Percentiles rank a stretch among this genome's conserved stretches.
Evolutionary conservation across 2,113 vertebrate genomes (phyloP).

Genomic region (Tupaia tana): DNA sequence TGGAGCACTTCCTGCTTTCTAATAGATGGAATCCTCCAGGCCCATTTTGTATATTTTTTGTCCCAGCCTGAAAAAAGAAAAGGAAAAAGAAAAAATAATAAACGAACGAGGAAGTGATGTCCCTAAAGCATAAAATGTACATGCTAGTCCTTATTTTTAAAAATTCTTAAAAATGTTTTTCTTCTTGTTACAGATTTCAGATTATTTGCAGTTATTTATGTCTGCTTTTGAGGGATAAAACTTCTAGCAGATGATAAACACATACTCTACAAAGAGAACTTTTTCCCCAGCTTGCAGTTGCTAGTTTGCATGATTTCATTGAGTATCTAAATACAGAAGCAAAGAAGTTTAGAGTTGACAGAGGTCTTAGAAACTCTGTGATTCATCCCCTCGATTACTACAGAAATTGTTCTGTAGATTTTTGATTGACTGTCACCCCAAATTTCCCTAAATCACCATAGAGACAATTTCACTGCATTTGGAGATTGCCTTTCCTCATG

Average conservation of each 20-base stretch:
- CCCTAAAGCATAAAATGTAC: neutral
- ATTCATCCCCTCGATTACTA: neutral
- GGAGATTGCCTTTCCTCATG: neutral
- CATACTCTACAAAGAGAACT: neutral
- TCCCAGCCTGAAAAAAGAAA: neutral
- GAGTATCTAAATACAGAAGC: neutral
- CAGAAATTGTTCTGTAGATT: neutral
- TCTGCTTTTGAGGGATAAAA: neutral
- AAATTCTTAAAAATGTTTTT: neutral
- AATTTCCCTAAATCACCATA: neutral
- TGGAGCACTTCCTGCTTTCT: neutral
- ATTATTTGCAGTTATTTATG: neutral
- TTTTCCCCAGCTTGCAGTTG: neutral
- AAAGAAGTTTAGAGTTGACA: neutral
- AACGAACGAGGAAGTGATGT: neutral
- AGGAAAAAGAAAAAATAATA: conserved; percentile 28
- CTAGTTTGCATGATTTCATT: neutral
- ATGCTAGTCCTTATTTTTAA: neutral
- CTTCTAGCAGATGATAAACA: neutral
- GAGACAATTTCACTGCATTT: neutral
- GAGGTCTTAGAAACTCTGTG: neutral
- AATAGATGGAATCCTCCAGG: neutral
- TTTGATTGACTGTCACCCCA: neutral
- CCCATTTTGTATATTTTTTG: neutral
- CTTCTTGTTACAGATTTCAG: neutral